Evolutionary conservation across 2,888 invertebrate genomes (phyloP).

Genomic region (Caenorhabditis uteleia): DNA sequence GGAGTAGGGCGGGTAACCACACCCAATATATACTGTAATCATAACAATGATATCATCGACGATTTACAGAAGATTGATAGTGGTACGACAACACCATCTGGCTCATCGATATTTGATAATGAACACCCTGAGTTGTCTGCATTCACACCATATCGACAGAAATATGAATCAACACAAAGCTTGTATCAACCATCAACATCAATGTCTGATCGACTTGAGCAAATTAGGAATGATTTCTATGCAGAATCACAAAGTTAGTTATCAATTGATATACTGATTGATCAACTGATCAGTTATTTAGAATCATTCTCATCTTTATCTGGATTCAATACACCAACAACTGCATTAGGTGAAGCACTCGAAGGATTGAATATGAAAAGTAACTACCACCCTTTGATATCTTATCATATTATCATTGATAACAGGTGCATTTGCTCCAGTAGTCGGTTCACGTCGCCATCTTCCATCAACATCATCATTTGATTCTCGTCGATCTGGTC

Average conservation of each 20-base stretch:
- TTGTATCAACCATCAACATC: conserved; percentile 31
- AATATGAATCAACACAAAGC: conserved; percentile 40
- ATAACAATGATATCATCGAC: not conserved
- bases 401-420: not conserved
- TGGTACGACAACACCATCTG: conserved; percentile 7
- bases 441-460: not conserved
- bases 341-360: conserved; percentile 50
- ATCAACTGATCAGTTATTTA: conserved; percentile 7
- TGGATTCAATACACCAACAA: conserved; percentile 57
- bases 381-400: conserved; percentile 2
- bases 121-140: conserved; percentile 20
- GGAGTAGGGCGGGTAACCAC: conserved; percentile 17
- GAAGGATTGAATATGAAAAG: conserved; percentile 50
- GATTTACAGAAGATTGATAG: conserved; percentile 1
- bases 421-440: conserved; percentile 42
- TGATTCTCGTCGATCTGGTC: not conserved
- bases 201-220: conserved; percentile 36
- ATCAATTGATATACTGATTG: not conserved
- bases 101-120: conserved; percentile 5
- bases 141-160: conserved; percentile 42
- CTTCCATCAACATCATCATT: not conserved
- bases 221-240: conserved; percentile 38
- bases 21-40: conserved; percentile 9
- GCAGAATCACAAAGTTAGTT: conserved; percentile 29
- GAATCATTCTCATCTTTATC: conserved; percentile 40